Base-by-base conservation (phyloP, 2,113 vertebrate genomes). In the Solea solea region DNA sequence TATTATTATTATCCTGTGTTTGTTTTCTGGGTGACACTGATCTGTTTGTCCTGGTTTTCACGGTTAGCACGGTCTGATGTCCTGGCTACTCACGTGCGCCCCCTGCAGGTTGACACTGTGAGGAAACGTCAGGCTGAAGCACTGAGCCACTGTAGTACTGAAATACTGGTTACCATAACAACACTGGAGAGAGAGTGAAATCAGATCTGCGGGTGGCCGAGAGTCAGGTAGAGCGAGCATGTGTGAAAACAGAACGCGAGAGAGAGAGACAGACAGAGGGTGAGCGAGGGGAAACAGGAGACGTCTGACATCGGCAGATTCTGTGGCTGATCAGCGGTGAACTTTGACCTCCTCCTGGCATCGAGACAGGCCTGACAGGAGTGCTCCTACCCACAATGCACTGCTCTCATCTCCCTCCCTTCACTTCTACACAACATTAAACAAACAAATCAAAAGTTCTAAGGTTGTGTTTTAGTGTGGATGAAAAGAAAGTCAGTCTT, bases 271-370 rank as follows among this genome's bases (percentile, higher is more conserved):
- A 21, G 21, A 21, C 1, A 82, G 72, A 27, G 68, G 56, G 11
- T 0, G 65, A 74, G 34, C 12, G 34, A 51, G 39, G 34, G 21
- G 75, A 65, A 55, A 72, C 12, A 11, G 0, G 44, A 76, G 70
- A 77, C 51, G 71, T 67, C 60, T 0, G 15, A 69, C 78, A 46
- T 90, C 87, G 89, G 81, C 86, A 78, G 62, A 73, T 82, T 81
- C 4, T 15, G 44, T 70, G 76, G 55, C 69, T 69, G 82, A 67
- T 84, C 61, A 13, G 65, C 4, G 49, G 11, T 78, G 85, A 86
- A 42, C 86, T 46, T 78, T 76, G 71, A 39, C 78, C 84, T 76
- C 55, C 3, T 64, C 64, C 61, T 21, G 69, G 64, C 52, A 39
- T 55, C 41, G 70, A 63, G 78, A 59, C 73, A 15, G 69, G 76